A percentile compares a stretch with the other conserved stretches of the same genome.
Evolutionary conservation across 2,888 invertebrate species (phyloP).

Genomic region (Ceratothoa steindachneri): DNA sequence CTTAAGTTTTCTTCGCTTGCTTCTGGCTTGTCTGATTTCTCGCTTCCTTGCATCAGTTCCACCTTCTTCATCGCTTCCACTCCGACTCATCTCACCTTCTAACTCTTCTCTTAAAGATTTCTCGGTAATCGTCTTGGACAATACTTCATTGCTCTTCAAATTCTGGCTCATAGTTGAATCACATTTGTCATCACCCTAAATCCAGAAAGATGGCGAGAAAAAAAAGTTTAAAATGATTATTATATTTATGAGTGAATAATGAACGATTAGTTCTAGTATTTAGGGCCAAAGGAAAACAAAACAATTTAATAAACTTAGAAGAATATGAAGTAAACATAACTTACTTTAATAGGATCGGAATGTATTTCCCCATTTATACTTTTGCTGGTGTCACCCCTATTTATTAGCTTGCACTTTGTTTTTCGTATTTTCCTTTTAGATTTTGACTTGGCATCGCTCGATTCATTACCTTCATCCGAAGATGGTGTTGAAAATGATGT

Average conservation of each 20-base stretch:
- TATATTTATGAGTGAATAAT: too few relatives aligned
- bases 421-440: neutral
- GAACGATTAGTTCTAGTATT: too few relatives aligned
- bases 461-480: neutral
- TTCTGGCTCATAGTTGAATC: too few relatives aligned
- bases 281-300: too few relatives aligned
- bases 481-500: neutral
- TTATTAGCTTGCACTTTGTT: neutral
- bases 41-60: neutral
- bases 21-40: neutral
- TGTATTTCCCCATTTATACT: neutral
- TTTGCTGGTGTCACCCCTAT: neutral
- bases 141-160: neutral
- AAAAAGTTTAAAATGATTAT: too few relatives aligned
- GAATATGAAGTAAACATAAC: too few relatives aligned
- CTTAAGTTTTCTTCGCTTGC: neutral
- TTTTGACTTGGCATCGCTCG: neutral
- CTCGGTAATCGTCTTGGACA: constrained; percentile 6
- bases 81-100: too few relatives aligned
- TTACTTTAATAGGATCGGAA: too few relatives aligned
- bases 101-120: neutral
- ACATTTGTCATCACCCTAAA: too few relatives aligned
- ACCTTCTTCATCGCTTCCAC: neutral
- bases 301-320: too few relatives aligned
- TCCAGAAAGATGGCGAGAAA: too few relatives aligned